Conservation (phyloP, 2,888 invertebrate genomes). For the Drosophila atripex region DNA sequence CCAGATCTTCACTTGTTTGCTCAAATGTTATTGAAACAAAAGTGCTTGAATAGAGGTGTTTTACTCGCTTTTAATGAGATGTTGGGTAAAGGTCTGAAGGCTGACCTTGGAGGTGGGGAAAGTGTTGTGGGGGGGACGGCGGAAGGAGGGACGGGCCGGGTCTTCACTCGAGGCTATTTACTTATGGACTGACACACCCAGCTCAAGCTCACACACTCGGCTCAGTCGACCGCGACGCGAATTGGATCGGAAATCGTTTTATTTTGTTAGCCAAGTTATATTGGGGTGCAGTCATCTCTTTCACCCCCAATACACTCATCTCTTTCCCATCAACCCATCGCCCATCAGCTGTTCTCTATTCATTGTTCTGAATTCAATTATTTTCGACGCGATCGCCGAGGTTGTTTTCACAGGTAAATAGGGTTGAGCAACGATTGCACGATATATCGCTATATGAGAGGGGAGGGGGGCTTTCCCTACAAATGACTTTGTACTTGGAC, state of each 20-base stretch:
- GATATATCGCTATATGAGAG: too few relatives aligned
- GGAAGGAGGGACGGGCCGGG: slow-evolving; percentile 19
- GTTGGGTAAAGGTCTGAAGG: slow-evolving; percentile 16
- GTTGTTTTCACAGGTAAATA: slow-evolving; percentile 48
- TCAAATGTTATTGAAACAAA: slow-evolving; percentile 47
- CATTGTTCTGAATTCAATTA: slow-evolving; percentile 38
- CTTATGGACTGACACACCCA: slow-evolving; percentile 51
- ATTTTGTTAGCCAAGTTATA: slow-evolving; percentile 25
- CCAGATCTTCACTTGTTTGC: slow-evolving; percentile 47
- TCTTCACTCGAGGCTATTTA: slow-evolving; percentile 34
- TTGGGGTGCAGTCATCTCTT: slow-evolving; percentile 3
- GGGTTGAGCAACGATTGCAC: slow-evolving; percentile 26
- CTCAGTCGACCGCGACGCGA: slow-evolving; percentile 57
- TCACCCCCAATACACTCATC: slow-evolving; percentile 27
- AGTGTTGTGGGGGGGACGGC: background rate
- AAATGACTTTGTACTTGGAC: slow-evolving; percentile 6
- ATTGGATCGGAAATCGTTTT: slow-evolving; percentile 67
- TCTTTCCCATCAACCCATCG: background rate
- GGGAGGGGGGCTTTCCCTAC: background rate
- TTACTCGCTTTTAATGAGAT: slow-evolving; percentile 9
- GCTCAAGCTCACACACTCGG: slow-evolving; percentile 37
- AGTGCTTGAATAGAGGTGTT: background rate
- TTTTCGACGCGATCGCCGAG: slow-evolving; percentile 51
- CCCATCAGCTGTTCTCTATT: slow-evolving; percentile 62
- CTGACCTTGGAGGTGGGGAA: slow-evolving; percentile 38